These are phyloP conservation scores for Creontiades dilutus DNA, from an alignment of 2,888 invertebrate species.

Conservation along the genomic window DNA sequence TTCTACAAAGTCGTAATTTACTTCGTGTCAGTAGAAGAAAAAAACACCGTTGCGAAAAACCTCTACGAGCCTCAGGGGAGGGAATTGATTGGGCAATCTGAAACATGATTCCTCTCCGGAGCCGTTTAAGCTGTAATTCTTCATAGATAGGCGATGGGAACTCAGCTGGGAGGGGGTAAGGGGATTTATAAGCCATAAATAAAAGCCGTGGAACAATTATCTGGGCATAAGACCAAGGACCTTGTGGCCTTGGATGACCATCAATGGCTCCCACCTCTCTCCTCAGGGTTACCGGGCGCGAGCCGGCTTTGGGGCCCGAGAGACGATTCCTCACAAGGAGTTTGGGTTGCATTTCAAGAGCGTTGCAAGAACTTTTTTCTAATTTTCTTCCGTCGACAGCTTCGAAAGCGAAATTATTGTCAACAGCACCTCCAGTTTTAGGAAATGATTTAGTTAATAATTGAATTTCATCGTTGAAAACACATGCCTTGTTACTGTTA, in stretches of 20 bases:
- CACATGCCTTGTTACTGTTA: too few relatives aligned
- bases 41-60: background rate
- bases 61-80: background rate
- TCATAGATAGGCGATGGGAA: slow-evolving; percentile 54
- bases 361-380: background rate
- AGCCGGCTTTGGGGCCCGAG: background rate
- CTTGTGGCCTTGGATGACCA: slow-evolving; percentile 70
- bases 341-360: background rate
- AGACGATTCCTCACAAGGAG: background rate
- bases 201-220: slow-evolving; percentile 64
- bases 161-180: slow-evolving; percentile 38
- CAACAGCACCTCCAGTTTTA: too few relatives aligned
- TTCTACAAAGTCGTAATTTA: slow-evolving; percentile 11
- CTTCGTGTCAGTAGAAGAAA: background rate
- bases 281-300: background rate
- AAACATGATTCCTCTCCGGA: slow-evolving; percentile 48
- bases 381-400: too few relatives aligned
- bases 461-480: too few relatives aligned
- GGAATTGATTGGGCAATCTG: slow-evolving; percentile 62
- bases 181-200: slow-evolving; percentile 69
- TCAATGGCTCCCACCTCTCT: slow-evolving; percentile 23
- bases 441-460: too few relatives aligned
- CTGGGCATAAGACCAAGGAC: slow-evolving; percentile 64
- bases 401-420: too few relatives aligned
- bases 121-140: slow-evolving; percentile 61